Percentiles rank a stretch among this genome's conserved stretches.
phyloP scores from a whole-genome alignment of 2,797 vertebrate species.

The Bradypus variegatus region DNA sequence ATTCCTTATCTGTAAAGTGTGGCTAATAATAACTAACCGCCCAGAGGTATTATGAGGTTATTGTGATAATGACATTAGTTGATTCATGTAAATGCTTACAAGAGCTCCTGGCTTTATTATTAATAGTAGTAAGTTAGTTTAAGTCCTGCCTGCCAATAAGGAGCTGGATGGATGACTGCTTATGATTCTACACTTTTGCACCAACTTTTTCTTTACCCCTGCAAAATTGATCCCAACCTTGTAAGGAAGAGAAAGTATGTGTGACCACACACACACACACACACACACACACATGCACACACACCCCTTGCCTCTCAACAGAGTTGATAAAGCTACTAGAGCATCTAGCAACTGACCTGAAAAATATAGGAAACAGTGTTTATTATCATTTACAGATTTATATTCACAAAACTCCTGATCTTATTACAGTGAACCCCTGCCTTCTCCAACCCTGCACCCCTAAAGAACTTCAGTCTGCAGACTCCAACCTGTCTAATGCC shows the following conservation, averaged over 20 bases:
- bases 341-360: not conserved
- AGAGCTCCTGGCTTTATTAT: constrained; percentile 3
- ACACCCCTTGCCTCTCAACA: not conserved
- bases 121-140: constrained; percentile 18
- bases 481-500: not conserved
- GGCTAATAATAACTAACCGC: constrained; percentile 30
- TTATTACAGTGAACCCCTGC: not conserved
- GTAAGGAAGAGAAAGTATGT: not conserved
- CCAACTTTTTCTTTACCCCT: constrained; percentile 11
- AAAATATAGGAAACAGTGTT: not conserved
- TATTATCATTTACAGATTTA: not conserved
- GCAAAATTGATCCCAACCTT: not conserved
- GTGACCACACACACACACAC: not conserved
- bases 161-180: not conserved
- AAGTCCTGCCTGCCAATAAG: not conserved
- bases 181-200: not conserved
- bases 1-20: constrained; percentile 26
- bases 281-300: not conserved
- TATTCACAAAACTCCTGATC: not conserved
- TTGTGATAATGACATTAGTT: constrained; percentile 33
- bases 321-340: not conserved
- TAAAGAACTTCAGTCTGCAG: not conserved
- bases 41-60: not conserved
- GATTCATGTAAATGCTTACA: constrained; percentile 32
- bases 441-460: not conserved